These are phyloP conservation scores for Zophobas atratus DNA, from an alignment of 1,140 invertebrate species.

Conservation along the genomic window DNA sequence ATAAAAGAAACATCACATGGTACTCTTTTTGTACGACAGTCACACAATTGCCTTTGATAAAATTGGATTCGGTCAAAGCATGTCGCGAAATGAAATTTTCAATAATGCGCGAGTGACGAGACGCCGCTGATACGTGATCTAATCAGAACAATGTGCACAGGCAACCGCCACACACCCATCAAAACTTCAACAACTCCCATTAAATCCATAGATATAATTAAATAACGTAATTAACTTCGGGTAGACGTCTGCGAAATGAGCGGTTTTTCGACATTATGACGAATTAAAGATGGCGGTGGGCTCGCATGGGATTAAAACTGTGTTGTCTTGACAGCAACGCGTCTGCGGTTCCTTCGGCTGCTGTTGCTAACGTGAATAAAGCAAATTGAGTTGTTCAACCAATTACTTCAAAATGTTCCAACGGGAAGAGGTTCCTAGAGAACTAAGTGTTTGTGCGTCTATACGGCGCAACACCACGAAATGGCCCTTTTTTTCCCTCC, in stretches of 20 bases:
- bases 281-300: not conserved
- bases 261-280: slow-evolving; percentile 11
- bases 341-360: not conserved
- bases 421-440: no score
- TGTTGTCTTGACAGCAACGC: not conserved
- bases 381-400: not conserved
- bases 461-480: no score
- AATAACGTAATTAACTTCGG: slow-evolving; percentile 13
- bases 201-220: slow-evolving; percentile 17
- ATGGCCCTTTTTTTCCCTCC: no score
- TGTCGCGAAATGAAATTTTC: slow-evolving; percentile 42
- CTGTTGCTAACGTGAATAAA: not conserved
- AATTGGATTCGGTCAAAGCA: slow-evolving; percentile 39
- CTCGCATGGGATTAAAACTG: not conserved
- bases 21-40: slow-evolving; percentile 17
- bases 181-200: slow-evolving; percentile 23
- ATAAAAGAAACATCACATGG: not conserved
- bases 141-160: slow-evolving; percentile 11
- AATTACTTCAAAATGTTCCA: no score
- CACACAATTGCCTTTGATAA: slow-evolving; percentile 36
- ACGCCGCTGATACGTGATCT: slow-evolving; percentile 18
- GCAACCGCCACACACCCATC: slow-evolving; percentile 7
- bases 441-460: no score
- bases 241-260: not conserved
- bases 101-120: slow-evolving; percentile 22